Conservation (phyloP, 2,888 invertebrate genomes). For the Euclidia mi region DNA sequence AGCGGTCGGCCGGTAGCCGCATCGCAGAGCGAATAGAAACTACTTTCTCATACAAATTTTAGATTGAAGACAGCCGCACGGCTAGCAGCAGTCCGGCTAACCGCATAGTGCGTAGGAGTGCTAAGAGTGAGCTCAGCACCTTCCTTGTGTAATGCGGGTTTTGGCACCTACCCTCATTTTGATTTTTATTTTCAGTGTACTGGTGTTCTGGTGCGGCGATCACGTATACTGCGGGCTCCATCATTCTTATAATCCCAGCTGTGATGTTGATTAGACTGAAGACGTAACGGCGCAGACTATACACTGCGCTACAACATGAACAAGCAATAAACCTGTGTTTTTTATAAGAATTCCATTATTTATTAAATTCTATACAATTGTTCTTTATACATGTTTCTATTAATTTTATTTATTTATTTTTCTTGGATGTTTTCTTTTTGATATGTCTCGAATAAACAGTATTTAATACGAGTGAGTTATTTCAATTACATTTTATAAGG, state of each 20-base stretch:
- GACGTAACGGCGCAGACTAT: slow-evolving; percentile 64
- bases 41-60: no score
- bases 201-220: slow-evolving; percentile 96
- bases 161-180: no score
- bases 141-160: no score
- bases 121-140: no score
- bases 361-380: slow-evolving; percentile 53
- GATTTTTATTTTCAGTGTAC: slow-evolving; percentile 95
- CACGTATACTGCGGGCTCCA: slow-evolving; percentile 95
- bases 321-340: slow-evolving; percentile 55
- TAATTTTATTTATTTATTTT: slow-evolving; percentile 55
- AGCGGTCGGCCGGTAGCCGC: no score
- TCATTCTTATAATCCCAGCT: slow-evolving; percentile 94
- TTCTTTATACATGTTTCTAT: slow-evolving; percentile 52
- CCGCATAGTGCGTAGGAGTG: no score
- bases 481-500: no score
- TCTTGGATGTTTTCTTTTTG: slow-evolving; percentile 34
- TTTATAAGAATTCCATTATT: slow-evolving; percentile 55
- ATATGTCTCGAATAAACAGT: slow-evolving; percentile 77
- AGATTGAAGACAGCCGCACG: no score
- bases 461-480: slow-evolving; percentile 62
- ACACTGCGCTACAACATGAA: slow-evolving; percentile 56
- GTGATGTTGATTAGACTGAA: slow-evolving; percentile 90
- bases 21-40: no score
- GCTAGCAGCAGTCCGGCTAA: no score